Base-by-base conservation (phyloP, 2,888 invertebrate species). In the Drosophila barbarae region DNA sequence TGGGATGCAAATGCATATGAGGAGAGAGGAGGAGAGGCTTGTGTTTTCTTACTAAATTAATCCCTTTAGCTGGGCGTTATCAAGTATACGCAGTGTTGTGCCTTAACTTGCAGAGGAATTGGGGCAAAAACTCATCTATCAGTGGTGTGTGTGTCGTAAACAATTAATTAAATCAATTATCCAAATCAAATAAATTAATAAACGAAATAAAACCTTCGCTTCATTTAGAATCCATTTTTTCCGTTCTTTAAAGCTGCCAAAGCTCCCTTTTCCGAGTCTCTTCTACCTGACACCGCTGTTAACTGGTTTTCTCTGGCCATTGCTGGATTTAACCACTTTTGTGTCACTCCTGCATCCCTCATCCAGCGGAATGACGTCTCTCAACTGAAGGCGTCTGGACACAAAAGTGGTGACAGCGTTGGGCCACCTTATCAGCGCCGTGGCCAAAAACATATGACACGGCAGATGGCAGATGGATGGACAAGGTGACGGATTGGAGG, bases 371-470 rank as follows among this genome's bases (percentile, higher is more conserved):
- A 52, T 64, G 41, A 38, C 61, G 75, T 77, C 55, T 72, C 50
- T 26, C 44, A 15, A 18, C 30, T 18, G 36, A 51, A 44, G 61
- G 73, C 63, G 69, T 71, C 72, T 76, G 72, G 72, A 72, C 79
- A 56, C 79, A 54, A 58, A 67, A 42, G 63, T 65, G 79, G 76
- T 63, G 73, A 56, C 73, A 72, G 44, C 60, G 63, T 34, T 58
- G 66, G 60, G 66, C 68, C 68, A 67, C 66, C 77, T 77, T 77
- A 77, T 77, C 77, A 75, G 65, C 64, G 44, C 61, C 68, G 55
- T 65, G 51, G 55, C 59, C 59, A 35, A 59, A 66, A 61, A 28
- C 26, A 32, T 21, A 49, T 35, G 42, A 63, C 47, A 35, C 35
- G 28, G 15, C 13, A 2, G 18, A 18, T 10, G 34, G 4, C 42